Conservation (phyloP, 2,888 invertebrate genomes). For the Cataglyphis cursor region DNA sequence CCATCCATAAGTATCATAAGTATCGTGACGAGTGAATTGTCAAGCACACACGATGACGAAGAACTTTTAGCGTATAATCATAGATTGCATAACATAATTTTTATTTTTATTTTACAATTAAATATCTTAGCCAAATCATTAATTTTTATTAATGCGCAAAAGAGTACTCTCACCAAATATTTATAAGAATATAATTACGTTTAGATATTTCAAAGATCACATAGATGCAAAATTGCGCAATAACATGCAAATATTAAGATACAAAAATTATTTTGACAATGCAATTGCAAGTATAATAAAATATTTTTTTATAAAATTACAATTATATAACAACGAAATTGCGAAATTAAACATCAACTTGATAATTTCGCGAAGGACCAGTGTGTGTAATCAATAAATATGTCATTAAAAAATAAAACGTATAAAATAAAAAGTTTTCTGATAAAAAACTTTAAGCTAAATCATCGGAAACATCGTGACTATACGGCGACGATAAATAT, state of each 20-base stretch:
- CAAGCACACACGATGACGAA: not conserved
- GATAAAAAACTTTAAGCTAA: constrained; percentile 25
- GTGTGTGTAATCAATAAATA: not conserved
- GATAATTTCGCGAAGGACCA: not conserved
- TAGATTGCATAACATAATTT: constrained; percentile 3
- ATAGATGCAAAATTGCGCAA: not conserved
- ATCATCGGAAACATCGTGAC: constrained; percentile 6
- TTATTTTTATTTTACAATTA: not conserved
- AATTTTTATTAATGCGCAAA: not conserved
- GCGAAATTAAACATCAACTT: constrained; percentile 7
- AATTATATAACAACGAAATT: not conserved
- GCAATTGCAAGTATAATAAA: not conserved
- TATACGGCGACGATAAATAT: constrained; percentile 32
- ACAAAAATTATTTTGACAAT: not conserved
- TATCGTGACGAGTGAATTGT: not conserved
- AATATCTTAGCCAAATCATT: not conserved
- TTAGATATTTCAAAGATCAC: not conserved
- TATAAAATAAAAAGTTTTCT: not conserved
- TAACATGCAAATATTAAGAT: not conserved
- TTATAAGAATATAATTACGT: not conserved
- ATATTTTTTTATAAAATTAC: not conserved
- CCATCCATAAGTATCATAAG: constrained; percentile 4
- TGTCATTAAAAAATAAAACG: constrained; percentile 1
- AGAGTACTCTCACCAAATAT: not conserved
- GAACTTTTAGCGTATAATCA: not conserved